A percentile compares a stretch with the other conserved stretches of the same genome.
Conservation (phyloP, 2,113 vertebrate genomes). For the Chlamydotis undulata region DNA sequence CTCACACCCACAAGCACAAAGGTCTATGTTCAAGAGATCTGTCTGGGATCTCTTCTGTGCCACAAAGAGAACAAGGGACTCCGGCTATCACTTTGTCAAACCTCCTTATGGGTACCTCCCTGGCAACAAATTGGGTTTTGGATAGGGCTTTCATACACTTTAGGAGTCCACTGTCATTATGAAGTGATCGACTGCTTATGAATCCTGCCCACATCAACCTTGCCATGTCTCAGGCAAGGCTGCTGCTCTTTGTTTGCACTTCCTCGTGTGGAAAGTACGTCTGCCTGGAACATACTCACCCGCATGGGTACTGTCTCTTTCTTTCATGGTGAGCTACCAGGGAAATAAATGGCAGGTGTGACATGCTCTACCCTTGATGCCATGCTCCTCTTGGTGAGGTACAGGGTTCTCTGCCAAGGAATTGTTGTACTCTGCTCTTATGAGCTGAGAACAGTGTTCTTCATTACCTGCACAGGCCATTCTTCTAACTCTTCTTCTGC, state of each 20-base stretch:
- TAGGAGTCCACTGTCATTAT: neutral
- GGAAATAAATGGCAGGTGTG: neutral
- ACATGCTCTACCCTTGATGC: neutral
- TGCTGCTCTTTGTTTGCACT: neutral
- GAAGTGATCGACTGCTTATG: neutral
- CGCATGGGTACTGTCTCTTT: fast-evolving
- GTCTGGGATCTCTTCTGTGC: neutral
- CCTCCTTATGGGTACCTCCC: neutral
- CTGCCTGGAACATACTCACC: neutral
- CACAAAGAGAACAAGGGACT: neutral
- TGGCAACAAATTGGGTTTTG: neutral
- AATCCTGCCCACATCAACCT: neutral
- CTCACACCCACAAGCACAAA: neutral
- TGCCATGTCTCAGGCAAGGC: fast-evolving
- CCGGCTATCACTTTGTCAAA: neutral
- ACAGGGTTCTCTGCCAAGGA: neutral
- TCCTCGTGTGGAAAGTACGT: fast-evolving
- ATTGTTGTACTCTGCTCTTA: neutral
- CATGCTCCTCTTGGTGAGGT: neutral
- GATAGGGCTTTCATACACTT: neutral
- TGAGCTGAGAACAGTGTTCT: neutral
- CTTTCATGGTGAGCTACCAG: neutral
- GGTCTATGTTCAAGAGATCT: neutral
- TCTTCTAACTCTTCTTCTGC: neutral
- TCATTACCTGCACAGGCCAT: neutral